Evolutionary conservation across 30 jellyfish, hydroid and myxozoan genomes (phyloP).

Genomic region (Clytia hemisphaerica): DNA sequence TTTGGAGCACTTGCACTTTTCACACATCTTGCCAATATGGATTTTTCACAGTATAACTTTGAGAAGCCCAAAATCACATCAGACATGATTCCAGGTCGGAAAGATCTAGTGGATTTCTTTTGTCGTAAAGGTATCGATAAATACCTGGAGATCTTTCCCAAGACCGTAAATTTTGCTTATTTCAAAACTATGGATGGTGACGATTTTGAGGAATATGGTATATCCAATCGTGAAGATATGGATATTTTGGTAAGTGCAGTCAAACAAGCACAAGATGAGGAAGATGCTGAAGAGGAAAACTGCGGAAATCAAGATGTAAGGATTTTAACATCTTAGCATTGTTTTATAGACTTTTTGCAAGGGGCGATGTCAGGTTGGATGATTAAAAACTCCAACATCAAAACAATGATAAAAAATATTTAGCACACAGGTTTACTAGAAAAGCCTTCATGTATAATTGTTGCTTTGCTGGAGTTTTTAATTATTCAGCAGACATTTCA

Average conservation of each 20-base stretch:
- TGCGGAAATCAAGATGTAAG: too few species aligned
- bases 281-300: slow-evolving; percentile 61
- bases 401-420: too few species aligned
- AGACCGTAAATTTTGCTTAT: slow-evolving; percentile 64
- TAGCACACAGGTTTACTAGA: too few species aligned
- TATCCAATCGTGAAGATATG: slow-evolving; percentile 57
- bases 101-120: slow-evolving; percentile 64
- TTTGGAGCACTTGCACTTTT: too few species aligned
- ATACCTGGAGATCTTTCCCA: slow-evolving; percentile 65
- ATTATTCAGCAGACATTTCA: too few species aligned
- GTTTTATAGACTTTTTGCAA: too few species aligned
- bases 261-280: slow-evolving; percentile 77
- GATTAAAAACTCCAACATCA: too few species aligned
- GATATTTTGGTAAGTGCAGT: slow-evolving; percentile 72
- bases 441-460: too few species aligned
- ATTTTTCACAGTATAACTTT: slow-evolving; percentile 41
- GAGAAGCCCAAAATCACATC: slow-evolving; percentile 65
- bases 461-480: too few species aligned
- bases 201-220: slow-evolving; percentile 85
- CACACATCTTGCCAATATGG: slow-evolving; percentile 18
- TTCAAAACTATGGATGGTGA: slow-evolving; percentile 92
- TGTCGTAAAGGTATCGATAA: slow-evolving; percentile 37
- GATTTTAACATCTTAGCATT: too few species aligned
- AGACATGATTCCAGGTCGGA: slow-evolving; percentile 82
- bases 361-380: too few species aligned